phyloP scores from a whole-genome alignment of 1,140 invertebrate genomes.

The Atta colombica region DNA sequence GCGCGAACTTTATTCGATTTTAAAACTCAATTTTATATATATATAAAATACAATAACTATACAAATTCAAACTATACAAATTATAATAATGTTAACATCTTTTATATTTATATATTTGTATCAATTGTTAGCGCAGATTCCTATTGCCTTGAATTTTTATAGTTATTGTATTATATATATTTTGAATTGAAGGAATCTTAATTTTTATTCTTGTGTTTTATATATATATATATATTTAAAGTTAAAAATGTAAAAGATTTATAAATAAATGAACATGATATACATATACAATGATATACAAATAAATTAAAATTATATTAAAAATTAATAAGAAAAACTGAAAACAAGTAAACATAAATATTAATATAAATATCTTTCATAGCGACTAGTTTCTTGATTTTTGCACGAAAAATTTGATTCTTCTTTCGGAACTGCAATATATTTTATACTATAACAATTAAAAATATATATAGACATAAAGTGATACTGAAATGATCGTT shows the following conservation, averaged over 20 bases:
- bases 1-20: neutral
- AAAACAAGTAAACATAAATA: neutral
- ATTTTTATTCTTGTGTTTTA: too few relatives aligned
- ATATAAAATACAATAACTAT: too few relatives aligned
- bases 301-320: neutral
- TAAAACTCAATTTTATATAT: neutral
- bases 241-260: neutral
- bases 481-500: neutral
- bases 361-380: conserved; percentile 2
- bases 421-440: neutral
- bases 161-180: too few relatives aligned
- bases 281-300: neutral
- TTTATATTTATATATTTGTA: too few relatives aligned
- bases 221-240: too few relatives aligned
- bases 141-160: too few relatives aligned
- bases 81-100: too few relatives aligned
- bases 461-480: neutral
- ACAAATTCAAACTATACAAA: too few relatives aligned
- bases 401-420: neutral
- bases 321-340: neutral
- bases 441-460: neutral
- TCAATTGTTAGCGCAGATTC: too few relatives aligned
- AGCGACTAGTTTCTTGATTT: neutral
- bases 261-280: neutral
- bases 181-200: too few relatives aligned